phyloP scores from a whole-genome alignment of 64 coral and sea anemone genomes.

The Pocillopora damicornis region DNA sequence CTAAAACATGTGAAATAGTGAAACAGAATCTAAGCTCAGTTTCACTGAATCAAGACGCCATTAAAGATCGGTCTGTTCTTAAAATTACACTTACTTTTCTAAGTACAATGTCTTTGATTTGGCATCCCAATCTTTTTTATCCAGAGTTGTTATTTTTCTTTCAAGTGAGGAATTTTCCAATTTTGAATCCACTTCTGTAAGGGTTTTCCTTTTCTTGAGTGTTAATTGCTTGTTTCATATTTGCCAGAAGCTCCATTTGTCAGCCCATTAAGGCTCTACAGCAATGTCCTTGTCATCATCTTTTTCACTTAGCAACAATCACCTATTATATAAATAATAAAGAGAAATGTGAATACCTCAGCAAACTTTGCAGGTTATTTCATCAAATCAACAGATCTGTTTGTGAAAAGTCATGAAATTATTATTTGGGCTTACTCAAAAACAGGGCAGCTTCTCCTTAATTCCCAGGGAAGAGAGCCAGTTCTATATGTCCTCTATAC shows the following conservation, averaged over 20 bases:
- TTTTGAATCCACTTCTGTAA: conserved; percentile 4
- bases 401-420: not conserved
- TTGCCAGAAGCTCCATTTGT: conserved; percentile 10
- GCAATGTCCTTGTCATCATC: not conserved
- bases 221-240: not conserved
- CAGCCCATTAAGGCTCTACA: not conserved
- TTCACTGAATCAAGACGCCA: not conserved
- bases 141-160: conserved; percentile 1
- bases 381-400: not conserved
- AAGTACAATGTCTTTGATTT: conserved; percentile 14
- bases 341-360: not conserved
- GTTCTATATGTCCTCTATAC: not conserved
- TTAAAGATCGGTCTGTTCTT: not conserved
- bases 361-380: not conserved
- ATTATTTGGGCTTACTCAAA: not conserved
- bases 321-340: not conserved
- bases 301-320: conserved; percentile 14
- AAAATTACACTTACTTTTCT: conserved; percentile 21
- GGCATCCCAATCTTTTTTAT: conserved; percentile 18
- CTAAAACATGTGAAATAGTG: not conserved
- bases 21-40: not conserved
- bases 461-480: not conserved
- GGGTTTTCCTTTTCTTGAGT: conserved; percentile 6
- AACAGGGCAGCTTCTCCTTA: conserved; percentile 14
- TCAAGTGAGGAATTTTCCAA: not conserved